These are phyloP conservation scores for Drosophila recens DNA, from an alignment of 2,888 invertebrate genomes.

Conservation along the genomic window DNA sequence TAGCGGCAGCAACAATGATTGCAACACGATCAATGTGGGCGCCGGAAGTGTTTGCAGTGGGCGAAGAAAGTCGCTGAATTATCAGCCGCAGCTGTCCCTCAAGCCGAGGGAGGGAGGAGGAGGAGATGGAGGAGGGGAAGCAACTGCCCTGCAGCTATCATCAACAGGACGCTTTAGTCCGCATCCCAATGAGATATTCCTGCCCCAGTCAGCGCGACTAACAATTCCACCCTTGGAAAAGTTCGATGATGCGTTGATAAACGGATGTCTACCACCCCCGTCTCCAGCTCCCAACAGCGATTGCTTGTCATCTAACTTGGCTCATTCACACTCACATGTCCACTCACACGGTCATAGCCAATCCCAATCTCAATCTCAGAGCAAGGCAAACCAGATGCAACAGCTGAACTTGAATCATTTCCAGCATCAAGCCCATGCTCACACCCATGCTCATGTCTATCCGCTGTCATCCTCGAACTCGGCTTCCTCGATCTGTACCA, in stretches of 20 bases:
- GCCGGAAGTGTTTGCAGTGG: conserved; percentile 19
- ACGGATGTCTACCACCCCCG: conserved; percentile 84
- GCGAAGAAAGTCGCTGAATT: conserved; percentile 80
- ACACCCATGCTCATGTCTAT: conserved; percentile 30
- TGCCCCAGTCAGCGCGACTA: conserved; percentile 60
- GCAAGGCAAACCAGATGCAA: conserved; percentile 37
- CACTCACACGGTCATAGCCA: conserved; percentile 7
- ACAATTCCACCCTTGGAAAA: conserved; percentile 66
- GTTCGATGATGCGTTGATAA: conserved; percentile 78
- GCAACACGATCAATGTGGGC: conserved; percentile 9
- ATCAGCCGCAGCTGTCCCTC: conserved; percentile 75
- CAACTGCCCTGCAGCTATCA: conserved; percentile 13
- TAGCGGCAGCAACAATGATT: conserved; percentile 6
- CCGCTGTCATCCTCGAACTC: conserved; percentile 53
- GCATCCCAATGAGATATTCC: conserved; percentile 70
- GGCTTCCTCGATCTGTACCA: conserved; percentile 49
- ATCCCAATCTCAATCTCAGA: conserved; percentile 19
- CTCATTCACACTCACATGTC: conserved; percentile 37
- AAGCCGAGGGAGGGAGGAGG: conserved; percentile 47
- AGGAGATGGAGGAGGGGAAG: conserved; percentile 20
- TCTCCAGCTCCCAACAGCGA: conserved; percentile 85
- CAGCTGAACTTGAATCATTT: conserved; percentile 47
- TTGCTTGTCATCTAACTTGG: conserved; percentile 74
- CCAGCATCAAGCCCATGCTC: conserved; percentile 41
- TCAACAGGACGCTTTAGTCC: conserved; percentile 76